phyloP scores from a whole-genome alignment of 2,113 vertebrate species.

The Alouatta palliata region DNA sequence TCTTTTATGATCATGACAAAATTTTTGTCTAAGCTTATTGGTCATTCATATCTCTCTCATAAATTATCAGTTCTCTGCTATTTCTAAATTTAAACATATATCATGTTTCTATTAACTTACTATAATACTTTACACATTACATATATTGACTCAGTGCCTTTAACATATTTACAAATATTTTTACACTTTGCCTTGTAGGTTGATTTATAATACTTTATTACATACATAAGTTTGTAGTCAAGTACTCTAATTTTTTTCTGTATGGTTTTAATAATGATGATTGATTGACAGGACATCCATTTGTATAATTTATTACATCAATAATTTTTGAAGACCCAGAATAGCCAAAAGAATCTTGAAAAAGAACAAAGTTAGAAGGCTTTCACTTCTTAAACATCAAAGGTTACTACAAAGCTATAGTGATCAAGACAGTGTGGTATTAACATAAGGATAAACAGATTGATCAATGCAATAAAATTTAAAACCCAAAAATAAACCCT shows the following conservation, averaged over 20 bases:
- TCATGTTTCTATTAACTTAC: background rate
- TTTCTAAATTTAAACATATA: slow-evolving; percentile 4
- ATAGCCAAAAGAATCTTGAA: background rate
- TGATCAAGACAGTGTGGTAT: background rate
- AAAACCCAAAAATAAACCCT: background rate
- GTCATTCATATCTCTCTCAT: background rate
- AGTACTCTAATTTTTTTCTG: background rate
- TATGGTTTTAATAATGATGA: background rate
- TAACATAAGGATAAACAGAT: background rate
- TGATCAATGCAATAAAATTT: background rate
- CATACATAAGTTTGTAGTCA: background rate
- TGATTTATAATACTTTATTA: background rate
- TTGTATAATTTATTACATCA: background rate
- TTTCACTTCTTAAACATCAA: background rate
- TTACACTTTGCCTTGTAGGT: background rate
- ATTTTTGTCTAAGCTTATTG: background rate
- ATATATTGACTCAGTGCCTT: background rate
- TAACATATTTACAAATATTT: background rate
- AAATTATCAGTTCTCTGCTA: background rate
- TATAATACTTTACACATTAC: slow-evolving; percentile 6
- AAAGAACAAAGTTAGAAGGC: background rate
- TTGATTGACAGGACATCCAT: background rate
- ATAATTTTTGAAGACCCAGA: background rate
- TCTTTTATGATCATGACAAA: background rate
- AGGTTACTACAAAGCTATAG: background rate